Percentiles rank a stretch among this genome's conserved stretches.
phyloP scores from a whole-genome alignment of 2,113 vertebrate species.

The Nerophis ophidion region DNA sequence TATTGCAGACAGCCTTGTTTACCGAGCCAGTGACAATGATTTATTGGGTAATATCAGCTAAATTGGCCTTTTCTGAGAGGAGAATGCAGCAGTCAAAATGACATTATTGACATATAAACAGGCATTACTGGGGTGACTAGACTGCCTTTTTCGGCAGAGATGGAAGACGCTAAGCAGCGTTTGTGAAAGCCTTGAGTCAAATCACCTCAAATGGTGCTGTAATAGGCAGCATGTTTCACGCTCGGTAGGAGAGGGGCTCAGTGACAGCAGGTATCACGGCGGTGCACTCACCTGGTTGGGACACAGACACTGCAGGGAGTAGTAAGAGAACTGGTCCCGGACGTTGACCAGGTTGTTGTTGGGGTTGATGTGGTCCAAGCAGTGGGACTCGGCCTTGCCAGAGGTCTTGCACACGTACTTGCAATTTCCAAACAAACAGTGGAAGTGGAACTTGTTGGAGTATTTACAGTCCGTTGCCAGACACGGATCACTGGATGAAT shows the following conservation, averaged over 20 bases:
- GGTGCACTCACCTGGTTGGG: slow-evolving; percentile 87
- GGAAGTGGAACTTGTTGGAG: slow-evolving; percentile 99
- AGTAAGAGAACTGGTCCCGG: slow-evolving; percentile 97
- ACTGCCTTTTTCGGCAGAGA: slow-evolving; percentile 65
- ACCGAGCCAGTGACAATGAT: slow-evolving; percentile 73
- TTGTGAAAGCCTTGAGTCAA: slow-evolving; percentile 69
- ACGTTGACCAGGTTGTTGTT: slow-evolving; percentile 95
- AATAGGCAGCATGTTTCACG: slow-evolving; percentile 70
- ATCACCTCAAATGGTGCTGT: slow-evolving; percentile 68
- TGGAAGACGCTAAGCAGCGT: slow-evolving; percentile 53
- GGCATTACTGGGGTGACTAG: slow-evolving; percentile 71
- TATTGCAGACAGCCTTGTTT: slow-evolving; percentile 74
- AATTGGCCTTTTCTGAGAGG: slow-evolving; percentile 76
- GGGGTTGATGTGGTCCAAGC: slow-evolving; percentile 99
- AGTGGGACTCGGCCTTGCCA: slow-evolving; percentile 97
- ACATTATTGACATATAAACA: slow-evolving; percentile 77
- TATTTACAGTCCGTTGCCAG: slow-evolving; percentile 98
- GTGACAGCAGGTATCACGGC: slow-evolving; percentile 51
- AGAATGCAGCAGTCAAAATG: slow-evolving; percentile 74
- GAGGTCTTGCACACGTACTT: slow-evolving; percentile 99
- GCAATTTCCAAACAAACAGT: slow-evolving; percentile 99
- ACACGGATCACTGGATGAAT: slow-evolving; percentile 83
- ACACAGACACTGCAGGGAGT: slow-evolving; percentile 96
- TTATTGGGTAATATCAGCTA: slow-evolving; percentile 76
- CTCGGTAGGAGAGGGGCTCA: slow-evolving; percentile 38